Evolutionary conservation across 1,140 invertebrate genomes (phyloP).

Genomic region (Tetramorium simillimum): DNA sequence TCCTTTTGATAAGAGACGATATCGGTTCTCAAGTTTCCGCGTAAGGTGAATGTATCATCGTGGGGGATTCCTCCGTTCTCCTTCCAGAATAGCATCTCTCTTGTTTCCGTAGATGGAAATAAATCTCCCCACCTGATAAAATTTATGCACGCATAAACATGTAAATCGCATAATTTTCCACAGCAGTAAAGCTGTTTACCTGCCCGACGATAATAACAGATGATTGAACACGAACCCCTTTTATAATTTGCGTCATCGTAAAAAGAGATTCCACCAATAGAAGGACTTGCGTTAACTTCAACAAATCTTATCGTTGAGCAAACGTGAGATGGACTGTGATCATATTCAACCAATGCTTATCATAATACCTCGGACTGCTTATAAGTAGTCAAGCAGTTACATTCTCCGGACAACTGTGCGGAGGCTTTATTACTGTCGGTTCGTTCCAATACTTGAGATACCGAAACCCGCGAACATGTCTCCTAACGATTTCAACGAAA

Average conservation of each 20-base stretch:
- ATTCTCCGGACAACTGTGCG: neutral
- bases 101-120: neutral
- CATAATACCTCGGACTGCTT: slow-evolving; percentile 10
- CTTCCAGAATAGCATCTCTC: neutral
- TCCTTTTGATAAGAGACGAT: neutral
- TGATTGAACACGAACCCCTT: neutral
- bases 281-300: neutral
- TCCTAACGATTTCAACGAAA: slow-evolving; percentile 55
- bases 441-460: neutral
- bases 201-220: neutral
- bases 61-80: neutral
- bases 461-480: slow-evolving; percentile 37
- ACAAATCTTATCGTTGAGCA: slow-evolving; percentile 55
- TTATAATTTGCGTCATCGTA: slow-evolving; percentile 16
- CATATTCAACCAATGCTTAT: slow-evolving; percentile 45
- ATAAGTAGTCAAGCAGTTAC: slow-evolving; percentile 35
- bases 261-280: neutral
- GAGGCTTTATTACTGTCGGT: neutral
- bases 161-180: slow-evolving; percentile 9
- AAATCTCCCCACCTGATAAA: neutral
- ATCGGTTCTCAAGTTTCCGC: neutral
- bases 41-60: neutral
- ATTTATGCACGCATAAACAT: neutral
- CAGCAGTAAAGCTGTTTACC: neutral
- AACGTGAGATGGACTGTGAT: neutral